Percentiles rank a stretch among this genome's conserved stretches.
These are phyloP conservation scores for Glossophaga mutica DNA, from an alignment of 2,797 vertebrate species.

Conservation along the genomic window DNA sequence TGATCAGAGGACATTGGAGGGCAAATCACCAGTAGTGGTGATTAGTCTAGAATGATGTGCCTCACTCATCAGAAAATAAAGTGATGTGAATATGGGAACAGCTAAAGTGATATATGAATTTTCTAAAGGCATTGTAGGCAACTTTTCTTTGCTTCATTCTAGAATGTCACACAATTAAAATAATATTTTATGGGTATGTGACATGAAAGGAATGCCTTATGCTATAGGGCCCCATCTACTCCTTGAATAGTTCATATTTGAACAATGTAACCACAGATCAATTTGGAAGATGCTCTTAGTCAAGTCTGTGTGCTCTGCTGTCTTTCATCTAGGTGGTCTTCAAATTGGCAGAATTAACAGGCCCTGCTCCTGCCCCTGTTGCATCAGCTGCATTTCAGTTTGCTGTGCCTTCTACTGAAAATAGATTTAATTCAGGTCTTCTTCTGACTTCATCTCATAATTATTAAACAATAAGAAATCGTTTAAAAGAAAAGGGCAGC, in stretches of 20 bases:
- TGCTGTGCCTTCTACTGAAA: neutral
- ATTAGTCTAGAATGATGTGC: conserved; percentile 53
- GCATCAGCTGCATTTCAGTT: neutral
- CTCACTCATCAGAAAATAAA: conserved; percentile 62
- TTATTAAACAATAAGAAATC: neutral
- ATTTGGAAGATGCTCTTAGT: neutral
- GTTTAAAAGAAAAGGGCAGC: neutral
- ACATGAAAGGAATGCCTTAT: neutral
- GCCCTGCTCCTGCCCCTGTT: neutral
- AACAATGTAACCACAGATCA: neutral
- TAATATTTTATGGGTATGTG: conserved; percentile 44
- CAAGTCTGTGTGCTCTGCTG: neutral
- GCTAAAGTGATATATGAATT: conserved; percentile 34
- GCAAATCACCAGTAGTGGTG: conserved; percentile 53
- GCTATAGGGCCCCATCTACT: neutral
- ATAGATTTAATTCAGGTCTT: neutral
- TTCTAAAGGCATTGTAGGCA: neutral
- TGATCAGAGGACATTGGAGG: conserved; percentile 58
- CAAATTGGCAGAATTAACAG: neutral
- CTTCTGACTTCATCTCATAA: neutral
- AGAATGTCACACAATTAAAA: conserved; percentile 42
- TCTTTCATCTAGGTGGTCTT: neutral
- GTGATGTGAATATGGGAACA: conserved; percentile 46
- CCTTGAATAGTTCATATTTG: neutral
- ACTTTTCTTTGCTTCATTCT: conserved; percentile 46